Evolutionary conservation across 2,888 invertebrate genomes (phyloP), one percentile per base, ranked within the genome.

Genomic region (Pyrrhosoma nymphula): DNA sequence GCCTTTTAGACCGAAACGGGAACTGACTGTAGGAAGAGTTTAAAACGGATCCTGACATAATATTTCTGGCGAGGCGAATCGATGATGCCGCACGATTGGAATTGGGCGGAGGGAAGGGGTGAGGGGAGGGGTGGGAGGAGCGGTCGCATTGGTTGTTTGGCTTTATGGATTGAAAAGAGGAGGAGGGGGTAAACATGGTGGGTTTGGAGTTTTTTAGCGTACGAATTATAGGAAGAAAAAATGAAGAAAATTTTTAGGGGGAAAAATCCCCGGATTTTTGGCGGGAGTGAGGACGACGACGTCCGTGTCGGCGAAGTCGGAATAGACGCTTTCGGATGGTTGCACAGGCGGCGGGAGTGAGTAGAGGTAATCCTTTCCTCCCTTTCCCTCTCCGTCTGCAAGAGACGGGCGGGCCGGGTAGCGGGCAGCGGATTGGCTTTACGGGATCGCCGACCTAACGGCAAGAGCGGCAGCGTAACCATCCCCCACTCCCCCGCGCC

Each of bases 401-500:
- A 16, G 60, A 60, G 60, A 20, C 16, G 60, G 60, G 60, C 60
- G 20, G 60, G 18, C 18, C 60, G 20, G 60, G 12, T 60, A 26
- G 69, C 18, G 69, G 69, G 4, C 69, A n/a, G n/a, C 26, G 69
- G 60, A 60, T 69, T 8, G 18, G 69, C 23, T 69, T 69, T 69
- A 69, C 69, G 69, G 69, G 69, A 69, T 69, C 69, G 69, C 10
- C 69, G 69, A n/a, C 69, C 69, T 69, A 69, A 69, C 69, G 69
- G 69, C 69, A n/a, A 69, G 69, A 69, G 69, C n/a, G 23, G 60
- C 60, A 12, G 18, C 60, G 16, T 12, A 20, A 16, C 18, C 18
- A 60, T 60, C 10, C 16, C 16, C 60, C 16, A 10, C 60, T 20
- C 60, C 60, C 60, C 20, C 18, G 10, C 60, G 6, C 2, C 60